Percentiles rank a stretch among this genome's conserved stretches.
phyloP scores from a whole-genome alignment of 2,888 invertebrate species.

The Schizaphis graminum region DNA sequence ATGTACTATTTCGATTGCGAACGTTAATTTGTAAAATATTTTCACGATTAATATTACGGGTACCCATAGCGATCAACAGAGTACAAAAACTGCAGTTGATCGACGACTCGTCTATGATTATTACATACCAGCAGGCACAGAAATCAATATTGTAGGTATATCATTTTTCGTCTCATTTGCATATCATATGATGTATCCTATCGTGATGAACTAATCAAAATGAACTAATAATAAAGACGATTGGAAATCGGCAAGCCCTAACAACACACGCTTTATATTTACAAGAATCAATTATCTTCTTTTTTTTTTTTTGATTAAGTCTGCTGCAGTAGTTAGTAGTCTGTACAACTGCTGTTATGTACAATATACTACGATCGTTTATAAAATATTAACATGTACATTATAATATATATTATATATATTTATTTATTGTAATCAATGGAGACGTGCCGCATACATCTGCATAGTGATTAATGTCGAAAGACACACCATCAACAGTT shows the following conservation, averaged over 20 bases:
- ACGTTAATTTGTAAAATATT: neutral
- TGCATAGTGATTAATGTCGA: constrained; percentile 44
- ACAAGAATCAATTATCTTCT: neutral
- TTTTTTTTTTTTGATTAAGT: neutral
- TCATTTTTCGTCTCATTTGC: neutral
- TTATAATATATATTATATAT: neutral
- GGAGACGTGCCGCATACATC: neutral
- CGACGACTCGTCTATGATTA: neutral
- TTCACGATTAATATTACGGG: neutral
- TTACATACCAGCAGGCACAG: neutral
- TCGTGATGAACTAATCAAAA: neutral
- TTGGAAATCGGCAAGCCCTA: neutral
- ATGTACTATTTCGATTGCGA: neutral
- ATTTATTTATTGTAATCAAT: neutral
- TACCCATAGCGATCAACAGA: neutral
- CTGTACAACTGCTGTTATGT: neutral
- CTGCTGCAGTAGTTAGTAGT: neutral
- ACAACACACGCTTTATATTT: neutral
- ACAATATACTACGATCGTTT: neutral
- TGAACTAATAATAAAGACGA: neutral
- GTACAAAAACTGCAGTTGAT: neutral
- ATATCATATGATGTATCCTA: neutral
- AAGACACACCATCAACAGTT: constrained; percentile 13
- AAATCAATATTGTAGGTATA: neutral
- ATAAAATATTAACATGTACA: neutral